Conservation (phyloP, 2,113 vertebrate species). For the Alligator sinensis region DNA sequence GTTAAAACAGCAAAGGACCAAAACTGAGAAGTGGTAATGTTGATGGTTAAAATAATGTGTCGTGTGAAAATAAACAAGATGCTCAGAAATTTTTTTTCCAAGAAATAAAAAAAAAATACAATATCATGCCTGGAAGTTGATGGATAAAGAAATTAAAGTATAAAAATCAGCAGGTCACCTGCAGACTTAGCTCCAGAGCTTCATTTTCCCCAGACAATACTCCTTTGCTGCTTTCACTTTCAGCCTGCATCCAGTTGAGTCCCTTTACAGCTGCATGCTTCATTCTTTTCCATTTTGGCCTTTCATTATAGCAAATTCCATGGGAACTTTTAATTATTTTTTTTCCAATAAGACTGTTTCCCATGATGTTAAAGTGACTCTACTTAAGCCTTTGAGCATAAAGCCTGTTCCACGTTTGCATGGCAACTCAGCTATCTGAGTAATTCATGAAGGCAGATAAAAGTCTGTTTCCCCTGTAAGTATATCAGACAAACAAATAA, state of each 20-base stretch:
- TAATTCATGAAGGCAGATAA: conserved; percentile 61
- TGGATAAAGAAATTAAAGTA: neutral
- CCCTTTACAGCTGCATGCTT: neutral
- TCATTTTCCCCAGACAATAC: neutral
- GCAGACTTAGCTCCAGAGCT: neutral
- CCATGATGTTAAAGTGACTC: neutral
- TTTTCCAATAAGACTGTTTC: conserved; percentile 29
- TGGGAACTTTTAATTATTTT: conserved; percentile 20
- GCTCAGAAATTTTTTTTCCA: neutral
- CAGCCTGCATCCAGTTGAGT: neutral
- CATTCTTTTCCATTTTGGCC: neutral
- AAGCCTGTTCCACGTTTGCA: conserved; percentile 24
- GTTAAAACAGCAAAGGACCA: neutral
- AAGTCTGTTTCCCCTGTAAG: conserved; percentile 33
- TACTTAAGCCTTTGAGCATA: conserved; percentile 28
- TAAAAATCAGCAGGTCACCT: conserved; percentile 37
- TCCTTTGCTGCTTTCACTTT: conserved; percentile 10
- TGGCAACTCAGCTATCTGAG: conserved; percentile 29
- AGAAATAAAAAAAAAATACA: neutral
- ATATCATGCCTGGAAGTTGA: neutral
- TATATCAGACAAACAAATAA: conserved; percentile 30
- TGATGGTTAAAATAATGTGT: neutral
- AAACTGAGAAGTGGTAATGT: neutral
- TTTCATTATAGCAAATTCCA: conserved; percentile 23
- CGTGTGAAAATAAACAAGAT: neutral